Percentiles rank a stretch among this genome's conserved stretches.
Conservation (phyloP, 35 echinoderm and acorn worm genomes). For the Lytechinus variegatus region DNA sequence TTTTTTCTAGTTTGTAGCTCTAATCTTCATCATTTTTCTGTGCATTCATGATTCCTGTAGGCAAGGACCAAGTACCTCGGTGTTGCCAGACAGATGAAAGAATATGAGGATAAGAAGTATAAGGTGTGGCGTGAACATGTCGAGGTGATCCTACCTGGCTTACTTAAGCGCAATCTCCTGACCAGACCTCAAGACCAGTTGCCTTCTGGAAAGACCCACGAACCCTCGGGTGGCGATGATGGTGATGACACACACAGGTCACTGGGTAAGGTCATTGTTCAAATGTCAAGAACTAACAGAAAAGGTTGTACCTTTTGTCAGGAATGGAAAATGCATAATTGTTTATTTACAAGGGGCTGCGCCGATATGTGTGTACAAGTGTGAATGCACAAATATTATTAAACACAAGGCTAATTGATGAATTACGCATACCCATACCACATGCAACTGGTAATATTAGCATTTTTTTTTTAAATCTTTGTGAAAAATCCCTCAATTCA, state of each 20-base stretch:
- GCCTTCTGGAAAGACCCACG: slow-evolving; percentile 37
- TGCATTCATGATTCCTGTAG: slow-evolving; percentile 37
- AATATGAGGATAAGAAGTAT: slow-evolving; percentile 97
- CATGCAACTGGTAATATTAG: no score
- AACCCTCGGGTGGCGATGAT: slow-evolving; percentile 38
- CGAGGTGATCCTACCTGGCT: slow-evolving; percentile 67
- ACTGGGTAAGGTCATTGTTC: neutral
- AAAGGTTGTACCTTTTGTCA: neutral
- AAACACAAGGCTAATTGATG: no score
- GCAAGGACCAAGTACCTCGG: slow-evolving; percentile 94
- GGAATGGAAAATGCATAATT: neutral
- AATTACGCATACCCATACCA: no score
- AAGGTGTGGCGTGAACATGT: slow-evolving; percentile 79
- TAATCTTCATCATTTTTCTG: neutral
- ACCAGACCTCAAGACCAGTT: slow-evolving; percentile 63
- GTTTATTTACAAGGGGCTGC: no score
- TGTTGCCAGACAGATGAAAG: slow-evolving; percentile 95
- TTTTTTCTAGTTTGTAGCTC: no score
- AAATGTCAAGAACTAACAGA: neutral
- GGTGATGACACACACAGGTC: slow-evolving; percentile 32
- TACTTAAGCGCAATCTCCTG: slow-evolving; percentile 89
- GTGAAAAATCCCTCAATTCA: no score
- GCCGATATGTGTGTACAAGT: no score
- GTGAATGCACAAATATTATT: no score
- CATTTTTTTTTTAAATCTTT: no score